phyloP scores from a whole-genome alignment of 2,797 vertebrate species.

The Pempheris klunzingeri region DNA sequence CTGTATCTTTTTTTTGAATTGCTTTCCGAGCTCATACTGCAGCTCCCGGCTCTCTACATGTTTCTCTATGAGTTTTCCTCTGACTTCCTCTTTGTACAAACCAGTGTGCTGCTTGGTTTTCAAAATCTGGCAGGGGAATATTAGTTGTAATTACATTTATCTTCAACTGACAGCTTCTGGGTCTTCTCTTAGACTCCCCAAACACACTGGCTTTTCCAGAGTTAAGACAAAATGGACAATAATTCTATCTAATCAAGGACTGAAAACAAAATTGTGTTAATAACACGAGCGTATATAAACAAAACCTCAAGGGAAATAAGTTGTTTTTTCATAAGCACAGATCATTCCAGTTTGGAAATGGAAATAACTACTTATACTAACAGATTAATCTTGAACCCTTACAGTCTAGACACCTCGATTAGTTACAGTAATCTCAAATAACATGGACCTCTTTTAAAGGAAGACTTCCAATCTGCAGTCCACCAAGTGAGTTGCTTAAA shows the following conservation, averaged over 20 bases:
- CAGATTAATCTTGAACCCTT: not conserved
- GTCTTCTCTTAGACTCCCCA: conserved; percentile 45
- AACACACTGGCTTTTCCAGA: conserved; percentile 49
- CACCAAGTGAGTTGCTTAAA: not conserved
- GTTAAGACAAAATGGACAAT: conserved; percentile 53
- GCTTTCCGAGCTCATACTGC: not conserved
- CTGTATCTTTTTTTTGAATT: not conserved
- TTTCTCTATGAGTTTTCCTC: conserved; percentile 10
- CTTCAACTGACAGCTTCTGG: conserved; percentile 63
- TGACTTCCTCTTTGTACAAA: conserved; percentile 6
- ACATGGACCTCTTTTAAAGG: not conserved
- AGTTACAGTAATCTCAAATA: not conserved
- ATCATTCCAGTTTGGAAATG: conserved; percentile 23
- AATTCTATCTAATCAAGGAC: conserved; percentile 38
- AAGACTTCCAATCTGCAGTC: not conserved
- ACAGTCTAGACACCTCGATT: not conserved
- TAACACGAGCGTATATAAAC: conserved; percentile 22
- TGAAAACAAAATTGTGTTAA: conserved; percentile 34
- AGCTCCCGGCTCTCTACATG: not conserved
- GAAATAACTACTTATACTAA: conserved; percentile 7
- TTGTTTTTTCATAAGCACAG: conserved; percentile 17
- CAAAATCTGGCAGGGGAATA: conserved; percentile 47
- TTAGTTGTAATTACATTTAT: conserved; percentile 59
- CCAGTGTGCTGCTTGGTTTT: conserved; percentile 22
- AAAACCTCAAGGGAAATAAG: conserved; percentile 48